Evolutionary conservation across 2,797 vertebrate species (phyloP).

Genomic region (Caiman crocodilus): DNA sequence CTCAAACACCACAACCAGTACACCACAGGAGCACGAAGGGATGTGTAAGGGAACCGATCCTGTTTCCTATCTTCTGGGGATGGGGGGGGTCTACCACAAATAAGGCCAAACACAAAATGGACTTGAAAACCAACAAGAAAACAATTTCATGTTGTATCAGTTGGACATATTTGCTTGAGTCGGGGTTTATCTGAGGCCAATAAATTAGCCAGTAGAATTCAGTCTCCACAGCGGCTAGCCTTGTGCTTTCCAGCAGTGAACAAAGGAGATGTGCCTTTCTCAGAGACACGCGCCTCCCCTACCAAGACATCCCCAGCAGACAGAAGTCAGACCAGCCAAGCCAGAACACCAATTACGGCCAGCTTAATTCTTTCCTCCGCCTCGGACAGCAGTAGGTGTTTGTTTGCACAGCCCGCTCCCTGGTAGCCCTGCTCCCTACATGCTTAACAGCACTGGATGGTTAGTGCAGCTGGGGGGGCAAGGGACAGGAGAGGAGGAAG

Average conservation of each 20-base stretch:
- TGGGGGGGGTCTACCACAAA: not conserved
- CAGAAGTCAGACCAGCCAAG: not conserved
- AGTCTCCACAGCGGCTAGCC: not conserved
- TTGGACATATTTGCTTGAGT: not conserved
- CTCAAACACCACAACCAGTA: not conserved
- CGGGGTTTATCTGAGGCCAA: not conserved
- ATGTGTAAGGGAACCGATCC: not conserved
- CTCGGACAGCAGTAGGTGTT: not conserved
- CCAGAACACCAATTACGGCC: not conserved
- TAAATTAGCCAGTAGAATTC: not conserved
- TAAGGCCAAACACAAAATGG: not conserved
- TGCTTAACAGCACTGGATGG: not conserved
- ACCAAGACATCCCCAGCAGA: not conserved
- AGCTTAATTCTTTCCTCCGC: not conserved
- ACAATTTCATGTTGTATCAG: not conserved
- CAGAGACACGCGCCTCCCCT: not conserved
- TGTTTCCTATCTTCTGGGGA: not conserved
- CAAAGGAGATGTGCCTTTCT: not conserved
- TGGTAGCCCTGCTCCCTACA: not conserved
- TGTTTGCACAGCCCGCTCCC: not conserved
- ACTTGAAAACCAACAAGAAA: not conserved
- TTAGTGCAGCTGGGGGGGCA: not conserved
- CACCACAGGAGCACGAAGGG: fast-evolving
- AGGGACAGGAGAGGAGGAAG: not conserved
- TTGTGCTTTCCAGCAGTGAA: not conserved